Conservation (phyloP, 2,797 vertebrate genomes). For the Liasis olivaceus region DNA sequence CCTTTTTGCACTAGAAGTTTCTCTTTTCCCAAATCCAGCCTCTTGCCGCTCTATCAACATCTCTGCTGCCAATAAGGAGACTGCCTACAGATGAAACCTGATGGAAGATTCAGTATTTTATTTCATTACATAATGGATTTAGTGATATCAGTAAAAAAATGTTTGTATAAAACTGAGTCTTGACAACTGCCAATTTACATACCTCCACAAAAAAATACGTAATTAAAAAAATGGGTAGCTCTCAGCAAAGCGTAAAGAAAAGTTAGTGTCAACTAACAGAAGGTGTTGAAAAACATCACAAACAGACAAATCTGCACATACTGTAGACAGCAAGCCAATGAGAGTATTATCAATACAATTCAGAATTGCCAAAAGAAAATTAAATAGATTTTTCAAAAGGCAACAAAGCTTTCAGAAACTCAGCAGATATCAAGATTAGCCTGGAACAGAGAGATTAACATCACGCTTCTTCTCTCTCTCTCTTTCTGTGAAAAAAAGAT, state of each 20-base stretch:
- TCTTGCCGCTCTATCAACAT: background rate
- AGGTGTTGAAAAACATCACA: constrained; percentile 35
- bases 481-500: background rate
- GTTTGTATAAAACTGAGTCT: background rate
- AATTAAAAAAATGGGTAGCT: background rate
- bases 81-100: background rate
- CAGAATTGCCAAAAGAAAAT: constrained; percentile 32
- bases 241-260: constrained; percentile 7
- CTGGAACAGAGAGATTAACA: constrained; percentile 25
- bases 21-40: background rate
- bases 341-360: constrained; percentile 41
- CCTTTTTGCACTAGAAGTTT: background rate
- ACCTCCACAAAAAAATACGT: background rate
- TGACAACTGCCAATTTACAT: background rate
- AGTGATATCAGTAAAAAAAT: background rate
- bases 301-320: constrained; percentile 25
- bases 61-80: background rate
- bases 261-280: constrained; percentile 18
- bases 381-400: constrained; percentile 53
- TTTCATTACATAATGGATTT: background rate
- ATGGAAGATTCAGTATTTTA: background rate
- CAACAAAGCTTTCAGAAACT: constrained; percentile 41
- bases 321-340: constrained; percentile 47
- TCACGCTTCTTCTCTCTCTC: constrained; percentile 20
- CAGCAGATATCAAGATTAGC: constrained; percentile 35